Percentiles rank a stretch among this genome's conserved stretches.
These are phyloP conservation scores for Butastur rufipennis DNA, from an alignment of 2,113 vertebrate genomes.

Conservation along the genomic window DNA sequence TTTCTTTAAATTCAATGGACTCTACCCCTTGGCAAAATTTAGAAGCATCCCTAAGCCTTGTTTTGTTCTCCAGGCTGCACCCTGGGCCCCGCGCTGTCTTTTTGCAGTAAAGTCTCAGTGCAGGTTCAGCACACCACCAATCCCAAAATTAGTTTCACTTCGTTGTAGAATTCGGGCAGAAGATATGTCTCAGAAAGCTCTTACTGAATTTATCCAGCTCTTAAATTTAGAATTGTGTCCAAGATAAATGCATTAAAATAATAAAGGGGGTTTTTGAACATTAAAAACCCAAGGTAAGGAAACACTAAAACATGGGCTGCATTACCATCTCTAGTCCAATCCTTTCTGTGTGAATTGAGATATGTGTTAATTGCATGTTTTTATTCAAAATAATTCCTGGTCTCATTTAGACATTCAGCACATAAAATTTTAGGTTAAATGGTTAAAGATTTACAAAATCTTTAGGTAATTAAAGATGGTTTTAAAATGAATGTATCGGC, in stretches of 20 bases:
- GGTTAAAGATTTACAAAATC: not conserved
- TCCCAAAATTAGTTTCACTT: not conserved
- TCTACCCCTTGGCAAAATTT: not conserved
- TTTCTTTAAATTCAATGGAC: not conserved
- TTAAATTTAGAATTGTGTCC: not conserved
- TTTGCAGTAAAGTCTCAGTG: not conserved
- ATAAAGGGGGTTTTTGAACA: not conserved
- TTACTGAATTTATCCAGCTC: not conserved
- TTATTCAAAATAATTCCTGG: not conserved
- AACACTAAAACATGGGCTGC: not conserved
- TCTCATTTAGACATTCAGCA: not conserved
- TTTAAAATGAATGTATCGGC: not conserved
- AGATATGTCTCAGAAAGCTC: not conserved
- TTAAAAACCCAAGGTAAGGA: not conserved
- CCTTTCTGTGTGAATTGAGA: not conserved
- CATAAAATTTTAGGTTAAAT: not conserved
- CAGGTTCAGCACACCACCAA: not conserved
- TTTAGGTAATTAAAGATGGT: not conserved
- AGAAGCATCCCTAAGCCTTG: rapidly evolving
- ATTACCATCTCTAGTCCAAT: not conserved
- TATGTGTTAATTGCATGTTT: not conserved
- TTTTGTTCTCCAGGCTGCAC: not conserved
- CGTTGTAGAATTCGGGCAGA: not conserved
- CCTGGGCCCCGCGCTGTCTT: not conserved
- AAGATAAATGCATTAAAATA: not conserved